phyloP scores from a whole-genome alignment of 1,140 invertebrate species.

The Penaeus indicus region DNA sequence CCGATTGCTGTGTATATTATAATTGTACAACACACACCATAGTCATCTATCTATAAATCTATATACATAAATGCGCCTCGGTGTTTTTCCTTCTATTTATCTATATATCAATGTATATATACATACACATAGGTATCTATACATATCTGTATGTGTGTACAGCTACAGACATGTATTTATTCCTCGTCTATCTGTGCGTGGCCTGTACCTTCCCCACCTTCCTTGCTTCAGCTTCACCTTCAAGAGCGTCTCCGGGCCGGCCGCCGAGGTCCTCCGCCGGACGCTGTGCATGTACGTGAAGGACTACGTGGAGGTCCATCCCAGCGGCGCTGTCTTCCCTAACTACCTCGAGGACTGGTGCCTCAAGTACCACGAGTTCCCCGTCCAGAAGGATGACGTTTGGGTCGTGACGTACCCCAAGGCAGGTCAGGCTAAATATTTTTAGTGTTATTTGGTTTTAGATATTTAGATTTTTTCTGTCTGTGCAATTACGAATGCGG shows the following conservation, averaged over 20 bases:
- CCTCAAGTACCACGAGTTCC: conserved; percentile 15
- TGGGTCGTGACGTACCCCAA: conserved; percentile 50
- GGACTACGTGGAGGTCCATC: neutral
- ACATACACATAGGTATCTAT: too few relatives aligned
- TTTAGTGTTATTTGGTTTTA: too few relatives aligned
- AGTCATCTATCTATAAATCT: too few relatives aligned
- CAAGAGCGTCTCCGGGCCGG: neutral
- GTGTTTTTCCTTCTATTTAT: too few relatives aligned
- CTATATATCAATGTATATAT: too few relatives aligned
- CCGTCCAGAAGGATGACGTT: conserved; percentile 37
- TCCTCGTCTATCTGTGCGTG: neutral
- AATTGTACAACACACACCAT: too few relatives aligned
- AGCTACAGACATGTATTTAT: too few relatives aligned
- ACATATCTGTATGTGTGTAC: too few relatives aligned
- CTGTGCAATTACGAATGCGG: too few relatives aligned
- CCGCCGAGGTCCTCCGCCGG: neutral
- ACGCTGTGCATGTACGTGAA: neutral
- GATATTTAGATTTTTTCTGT: too few relatives aligned
- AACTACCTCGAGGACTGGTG: conserved; percentile 12
- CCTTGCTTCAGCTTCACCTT: neutral
- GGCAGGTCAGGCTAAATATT: conserved; percentile 14
- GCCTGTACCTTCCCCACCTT: neutral
- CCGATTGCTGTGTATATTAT: too few relatives aligned
- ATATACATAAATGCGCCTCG: too few relatives aligned
- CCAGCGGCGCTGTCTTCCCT: neutral